Percentiles rank a stretch among this genome's conserved stretches.
Evolutionary conservation across 2,113 vertebrate species (phyloP).

Genomic region (Hyperopisus bebe): DNA sequence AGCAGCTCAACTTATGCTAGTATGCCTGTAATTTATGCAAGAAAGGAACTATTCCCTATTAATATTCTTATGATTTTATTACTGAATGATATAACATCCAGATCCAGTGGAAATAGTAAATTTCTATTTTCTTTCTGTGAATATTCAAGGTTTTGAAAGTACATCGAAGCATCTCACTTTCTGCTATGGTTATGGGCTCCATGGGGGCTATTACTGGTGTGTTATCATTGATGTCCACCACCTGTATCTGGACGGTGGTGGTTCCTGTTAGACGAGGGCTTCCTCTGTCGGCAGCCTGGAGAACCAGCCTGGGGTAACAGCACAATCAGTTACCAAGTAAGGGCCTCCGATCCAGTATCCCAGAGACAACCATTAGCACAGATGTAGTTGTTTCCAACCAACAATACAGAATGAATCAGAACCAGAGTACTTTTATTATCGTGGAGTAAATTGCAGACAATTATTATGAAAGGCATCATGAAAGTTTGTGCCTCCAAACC

Average conservation of each 20-base stretch:
- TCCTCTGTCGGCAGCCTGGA: conserved; percentile 79
- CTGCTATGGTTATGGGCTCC: conserved; percentile 65
- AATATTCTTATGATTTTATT: neutral
- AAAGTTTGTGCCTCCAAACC: neutral
- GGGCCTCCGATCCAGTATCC: neutral
- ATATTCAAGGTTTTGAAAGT: neutral
- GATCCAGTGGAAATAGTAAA: neutral
- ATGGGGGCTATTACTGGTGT: conserved; percentile 65
- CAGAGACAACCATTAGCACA: neutral
- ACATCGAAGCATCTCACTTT: conserved; percentile 66
- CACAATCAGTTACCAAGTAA: neutral
- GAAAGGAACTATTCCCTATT: neutral
- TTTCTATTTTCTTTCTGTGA: neutral
- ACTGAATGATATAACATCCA: neutral
- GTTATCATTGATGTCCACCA: conserved; percentile 85
- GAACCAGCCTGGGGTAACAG: conserved; percentile 63
- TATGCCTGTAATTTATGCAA: neutral
- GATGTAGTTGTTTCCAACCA: neutral
- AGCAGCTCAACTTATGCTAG: neutral
- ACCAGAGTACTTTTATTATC: neutral
- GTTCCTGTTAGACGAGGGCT: conserved; percentile 69
- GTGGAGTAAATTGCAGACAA: neutral
- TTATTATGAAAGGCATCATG: neutral
- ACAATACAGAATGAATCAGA: neutral
- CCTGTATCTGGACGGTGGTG: conserved; percentile 64